Conservation (phyloP, 2,113 vertebrate species). For the Illadopsis cleaveri region DNA sequence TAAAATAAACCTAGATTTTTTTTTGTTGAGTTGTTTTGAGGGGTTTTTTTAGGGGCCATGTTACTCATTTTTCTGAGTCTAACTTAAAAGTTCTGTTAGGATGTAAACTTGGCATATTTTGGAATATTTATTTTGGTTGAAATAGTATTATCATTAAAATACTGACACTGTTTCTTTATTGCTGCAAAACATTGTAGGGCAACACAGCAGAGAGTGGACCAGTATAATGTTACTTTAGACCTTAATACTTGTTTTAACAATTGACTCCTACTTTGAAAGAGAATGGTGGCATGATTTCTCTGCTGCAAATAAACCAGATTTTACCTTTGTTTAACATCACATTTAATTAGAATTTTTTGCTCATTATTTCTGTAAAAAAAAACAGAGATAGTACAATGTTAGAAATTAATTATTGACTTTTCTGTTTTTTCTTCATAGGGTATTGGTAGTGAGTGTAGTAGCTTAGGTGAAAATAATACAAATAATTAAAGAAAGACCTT, state of each 20-base stretch:
- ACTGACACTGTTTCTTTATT: background rate
- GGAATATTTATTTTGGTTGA: background rate
- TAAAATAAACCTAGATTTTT: background rate
- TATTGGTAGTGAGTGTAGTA: background rate
- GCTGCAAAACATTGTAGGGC: background rate
- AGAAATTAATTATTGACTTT: background rate
- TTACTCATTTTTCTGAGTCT: background rate
- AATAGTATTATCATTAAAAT: background rate
- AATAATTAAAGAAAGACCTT: background rate
- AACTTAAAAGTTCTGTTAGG: background rate
- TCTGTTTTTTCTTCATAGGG: background rate
- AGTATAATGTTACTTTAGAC: background rate
- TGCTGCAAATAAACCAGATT: background rate
- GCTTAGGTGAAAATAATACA: background rate
- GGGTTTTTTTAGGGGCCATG: background rate
- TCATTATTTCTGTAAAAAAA: background rate
- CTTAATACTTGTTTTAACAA: background rate
- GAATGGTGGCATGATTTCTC: background rate
- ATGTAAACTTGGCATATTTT: background rate
- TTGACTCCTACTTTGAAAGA: background rate
- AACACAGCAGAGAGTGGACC: background rate
- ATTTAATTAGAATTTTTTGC: background rate
- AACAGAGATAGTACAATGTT: background rate
- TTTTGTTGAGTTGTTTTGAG: background rate
- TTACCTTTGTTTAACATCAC: background rate